A percentile compares a stretch with the other conserved stretches of the same genome.
These are phyloP conservation scores for Sebastiscus tertius DNA, from an alignment of 2,797 vertebrate species.

Conservation along the genomic window DNA sequence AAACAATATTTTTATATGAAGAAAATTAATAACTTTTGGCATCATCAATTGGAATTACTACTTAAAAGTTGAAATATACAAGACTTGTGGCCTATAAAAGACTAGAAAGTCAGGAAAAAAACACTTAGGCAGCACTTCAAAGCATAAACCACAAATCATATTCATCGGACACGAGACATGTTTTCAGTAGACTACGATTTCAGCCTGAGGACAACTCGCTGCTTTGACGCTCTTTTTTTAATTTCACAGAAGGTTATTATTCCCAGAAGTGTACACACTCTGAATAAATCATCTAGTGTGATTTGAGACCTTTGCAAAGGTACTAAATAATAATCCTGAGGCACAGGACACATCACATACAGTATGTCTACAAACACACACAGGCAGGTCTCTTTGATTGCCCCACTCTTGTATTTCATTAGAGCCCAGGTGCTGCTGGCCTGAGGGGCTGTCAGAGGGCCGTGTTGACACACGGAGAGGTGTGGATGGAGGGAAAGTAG, in stretches of 20 bases:
- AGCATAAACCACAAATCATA: slow-evolving; percentile 55
- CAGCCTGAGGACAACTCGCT: slow-evolving; percentile 33
- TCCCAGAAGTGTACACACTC: slow-evolving; percentile 28
- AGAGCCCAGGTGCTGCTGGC: slow-evolving; percentile 73
- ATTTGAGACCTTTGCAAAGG: slow-evolving; percentile 41
- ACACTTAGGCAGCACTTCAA: slow-evolving; percentile 26
- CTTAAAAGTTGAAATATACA: slow-evolving; percentile 20
- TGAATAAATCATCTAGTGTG: slow-evolving; percentile 51
- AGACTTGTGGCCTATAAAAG: slow-evolving; percentile 24
- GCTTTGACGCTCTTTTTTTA: slow-evolving; percentile 51
- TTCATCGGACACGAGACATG: slow-evolving; percentile 47
- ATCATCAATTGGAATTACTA: slow-evolving; percentile 5
- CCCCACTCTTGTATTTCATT: slow-evolving; percentile 66
- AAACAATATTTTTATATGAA: not conserved
- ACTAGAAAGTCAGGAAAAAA: slow-evolving; percentile 13
- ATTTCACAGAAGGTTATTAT: slow-evolving; percentile 46
- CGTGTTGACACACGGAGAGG: slow-evolving; percentile 52
- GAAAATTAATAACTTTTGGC: slow-evolving; percentile 18
- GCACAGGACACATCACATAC: slow-evolving; percentile 36
- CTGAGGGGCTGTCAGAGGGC: slow-evolving; percentile 58
- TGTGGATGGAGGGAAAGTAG: slow-evolving; percentile 47
- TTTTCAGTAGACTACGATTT: slow-evolving; percentile 41
- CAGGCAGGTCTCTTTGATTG: slow-evolving; percentile 56
- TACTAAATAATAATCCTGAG: slow-evolving; percentile 38
- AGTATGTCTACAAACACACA: slow-evolving; percentile 45